phyloP scores from a whole-genome alignment of 2,113 vertebrate species.

The Lamprologus speciosus region DNA sequence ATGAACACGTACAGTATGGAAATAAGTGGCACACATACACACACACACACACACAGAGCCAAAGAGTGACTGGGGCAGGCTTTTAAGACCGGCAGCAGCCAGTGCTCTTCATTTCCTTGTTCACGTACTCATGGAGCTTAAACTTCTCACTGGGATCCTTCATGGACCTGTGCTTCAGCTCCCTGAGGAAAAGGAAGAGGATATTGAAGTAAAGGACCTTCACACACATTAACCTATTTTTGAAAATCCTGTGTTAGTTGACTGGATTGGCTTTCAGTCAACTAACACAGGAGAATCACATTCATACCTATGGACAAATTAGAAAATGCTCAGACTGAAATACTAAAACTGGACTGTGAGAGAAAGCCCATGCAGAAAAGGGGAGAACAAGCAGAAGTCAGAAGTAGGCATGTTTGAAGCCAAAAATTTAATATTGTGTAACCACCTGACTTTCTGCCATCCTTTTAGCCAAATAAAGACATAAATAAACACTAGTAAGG shows the following conservation, averaged over 20 bases:
- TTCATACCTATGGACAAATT: neutral
- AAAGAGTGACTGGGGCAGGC: neutral
- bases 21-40: neutral
- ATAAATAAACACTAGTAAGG: neutral
- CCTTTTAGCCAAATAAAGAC: neutral
- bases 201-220: neutral
- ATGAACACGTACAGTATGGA: neutral
- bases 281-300: neutral
- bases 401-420: neutral
- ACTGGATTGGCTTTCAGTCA: neutral
- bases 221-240: neutral
- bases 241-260: neutral
- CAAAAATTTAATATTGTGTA: neutral
- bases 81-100: conserved; percentile 65
- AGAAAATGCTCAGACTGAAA: neutral
- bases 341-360: neutral
- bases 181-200: conserved; percentile 62
- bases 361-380: neutral
- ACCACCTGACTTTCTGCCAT: neutral
- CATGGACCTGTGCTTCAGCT: conserved; percentile 81
- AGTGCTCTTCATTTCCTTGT: conserved; percentile 75
- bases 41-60: neutral
- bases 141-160: conserved; percentile 81
- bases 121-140: conserved; percentile 86
- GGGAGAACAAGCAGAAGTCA: neutral